Percentiles rank a stretch among this genome's conserved stretches.
Evolutionary conservation across 2,797 vertebrate genomes (phyloP).

Genomic region (Sitta carolinensis): DNA sequence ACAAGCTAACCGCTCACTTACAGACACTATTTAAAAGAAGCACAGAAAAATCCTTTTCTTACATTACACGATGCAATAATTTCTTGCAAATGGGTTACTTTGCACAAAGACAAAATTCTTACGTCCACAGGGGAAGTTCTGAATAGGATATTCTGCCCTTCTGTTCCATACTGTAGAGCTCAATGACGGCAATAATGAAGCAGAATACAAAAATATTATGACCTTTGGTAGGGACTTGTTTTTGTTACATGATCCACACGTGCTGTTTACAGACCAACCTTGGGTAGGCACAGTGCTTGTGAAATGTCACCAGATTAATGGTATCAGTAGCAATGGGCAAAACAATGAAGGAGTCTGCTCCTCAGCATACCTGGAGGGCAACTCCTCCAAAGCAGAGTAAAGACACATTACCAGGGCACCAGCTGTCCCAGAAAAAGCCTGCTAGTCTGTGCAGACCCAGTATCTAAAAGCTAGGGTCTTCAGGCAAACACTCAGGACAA

Average conservation of each 20-base stretch:
- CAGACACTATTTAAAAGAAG: neutral
- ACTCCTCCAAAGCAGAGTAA: neutral
- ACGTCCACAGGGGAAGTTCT: neutral
- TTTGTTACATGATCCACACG: neutral
- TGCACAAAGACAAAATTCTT: neutral
- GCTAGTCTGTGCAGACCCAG: neutral
- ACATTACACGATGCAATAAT: neutral
- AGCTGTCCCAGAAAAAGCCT: neutral
- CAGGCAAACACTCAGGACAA: neutral
- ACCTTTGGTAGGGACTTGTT: neutral
- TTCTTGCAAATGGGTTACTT: neutral
- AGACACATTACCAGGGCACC: neutral
- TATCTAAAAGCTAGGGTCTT: neutral
- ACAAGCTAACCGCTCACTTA: neutral
- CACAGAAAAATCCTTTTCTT: neutral
- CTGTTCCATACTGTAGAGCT: neutral
- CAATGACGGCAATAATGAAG: neutral
- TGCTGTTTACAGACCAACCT: neutral
- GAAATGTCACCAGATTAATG: neutral
- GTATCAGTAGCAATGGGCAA: neutral
- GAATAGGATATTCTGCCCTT: neutral
- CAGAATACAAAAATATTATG: neutral
- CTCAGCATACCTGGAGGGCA: neutral
- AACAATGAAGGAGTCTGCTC: neutral
- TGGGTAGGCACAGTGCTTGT: fast-evolving